Conservation (phyloP, 2,797 vertebrate species). For the Parauchenoglanis ngamensis region DNA sequence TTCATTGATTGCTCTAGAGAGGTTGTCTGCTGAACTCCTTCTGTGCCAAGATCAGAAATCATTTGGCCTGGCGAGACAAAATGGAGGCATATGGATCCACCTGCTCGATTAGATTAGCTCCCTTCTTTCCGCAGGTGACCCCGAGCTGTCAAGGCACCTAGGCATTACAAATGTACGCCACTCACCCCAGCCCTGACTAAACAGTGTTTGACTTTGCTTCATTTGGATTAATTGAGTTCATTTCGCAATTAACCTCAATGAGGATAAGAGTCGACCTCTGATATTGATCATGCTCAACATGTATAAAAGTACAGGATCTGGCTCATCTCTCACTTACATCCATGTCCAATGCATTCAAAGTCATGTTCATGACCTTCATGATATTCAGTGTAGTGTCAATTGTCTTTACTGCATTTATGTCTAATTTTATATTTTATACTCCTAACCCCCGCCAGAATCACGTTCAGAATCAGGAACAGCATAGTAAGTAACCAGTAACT, state of each 20-base stretch:
- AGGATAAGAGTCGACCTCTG: conserved; percentile 39
- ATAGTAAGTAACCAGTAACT: background rate
- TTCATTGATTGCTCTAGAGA: conserved; percentile 50
- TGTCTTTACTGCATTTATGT: background rate
- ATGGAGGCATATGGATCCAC: conserved; percentile 58
- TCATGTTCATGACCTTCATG: conserved; percentile 16
- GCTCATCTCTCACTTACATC: conserved; percentile 2
- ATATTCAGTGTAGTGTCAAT: background rate
- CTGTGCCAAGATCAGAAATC: conserved; percentile 57
- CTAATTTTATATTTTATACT: background rate
- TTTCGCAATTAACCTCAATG: conserved; percentile 61
- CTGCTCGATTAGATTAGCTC: conserved; percentile 59
- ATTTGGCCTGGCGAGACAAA: conserved; percentile 52
- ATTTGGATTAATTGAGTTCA: conserved; percentile 58
- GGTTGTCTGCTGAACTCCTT: conserved; percentile 49
- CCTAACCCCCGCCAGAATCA: no score
- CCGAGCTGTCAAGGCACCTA: conserved; percentile 46
- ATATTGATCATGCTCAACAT: conserved; percentile 46
- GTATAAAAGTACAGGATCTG: conserved; percentile 25
- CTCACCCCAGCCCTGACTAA: conserved; percentile 43
- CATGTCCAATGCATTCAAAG: conserved; percentile 16
- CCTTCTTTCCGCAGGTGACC: conserved; percentile 51
- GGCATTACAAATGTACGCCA: conserved; percentile 42
- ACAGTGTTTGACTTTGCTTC: conserved; percentile 61
- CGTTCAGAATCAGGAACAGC: background rate